These are phyloP conservation scores for Plecotus auritus DNA, from an alignment of 2,113 vertebrate genomes.

Conservation along the genomic window DNA sequence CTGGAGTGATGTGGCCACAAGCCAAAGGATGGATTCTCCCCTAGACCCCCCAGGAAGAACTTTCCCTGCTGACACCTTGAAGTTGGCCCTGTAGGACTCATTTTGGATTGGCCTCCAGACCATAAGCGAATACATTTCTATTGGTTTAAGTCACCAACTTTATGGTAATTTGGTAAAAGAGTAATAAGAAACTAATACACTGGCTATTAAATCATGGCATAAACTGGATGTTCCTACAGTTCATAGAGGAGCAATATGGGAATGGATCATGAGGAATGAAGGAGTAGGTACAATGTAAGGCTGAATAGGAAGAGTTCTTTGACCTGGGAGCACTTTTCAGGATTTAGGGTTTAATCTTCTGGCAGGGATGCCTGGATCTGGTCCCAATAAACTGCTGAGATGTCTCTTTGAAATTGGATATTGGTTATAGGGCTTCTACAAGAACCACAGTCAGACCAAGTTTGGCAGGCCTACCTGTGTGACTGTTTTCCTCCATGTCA, in stretches of 20 bases:
- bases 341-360: not conserved
- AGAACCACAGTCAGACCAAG: not conserved
- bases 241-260: not conserved
- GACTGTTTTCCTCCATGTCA: too few relatives aligned
- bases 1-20: not conserved
- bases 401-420: not conserved
- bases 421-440: not conserved
- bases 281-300: not conserved
- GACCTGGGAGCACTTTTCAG: not conserved
- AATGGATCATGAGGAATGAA: not conserved
- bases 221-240: not conserved
- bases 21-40: not conserved
- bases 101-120: not conserved
- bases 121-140: not conserved
- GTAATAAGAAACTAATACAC: not conserved
- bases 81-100: not conserved
- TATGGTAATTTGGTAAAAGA: not conserved
- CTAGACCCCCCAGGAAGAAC: not conserved
- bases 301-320: not conserved
- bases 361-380: not conserved
- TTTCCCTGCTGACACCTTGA: not conserved
- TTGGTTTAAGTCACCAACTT: not conserved
- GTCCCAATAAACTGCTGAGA: not conserved
- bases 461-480: not conserved
- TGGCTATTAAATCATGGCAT: not conserved